These are phyloP conservation scores for Ditula angustiorana DNA, from an alignment of 2,888 invertebrate species.

Conservation along the genomic window DNA sequence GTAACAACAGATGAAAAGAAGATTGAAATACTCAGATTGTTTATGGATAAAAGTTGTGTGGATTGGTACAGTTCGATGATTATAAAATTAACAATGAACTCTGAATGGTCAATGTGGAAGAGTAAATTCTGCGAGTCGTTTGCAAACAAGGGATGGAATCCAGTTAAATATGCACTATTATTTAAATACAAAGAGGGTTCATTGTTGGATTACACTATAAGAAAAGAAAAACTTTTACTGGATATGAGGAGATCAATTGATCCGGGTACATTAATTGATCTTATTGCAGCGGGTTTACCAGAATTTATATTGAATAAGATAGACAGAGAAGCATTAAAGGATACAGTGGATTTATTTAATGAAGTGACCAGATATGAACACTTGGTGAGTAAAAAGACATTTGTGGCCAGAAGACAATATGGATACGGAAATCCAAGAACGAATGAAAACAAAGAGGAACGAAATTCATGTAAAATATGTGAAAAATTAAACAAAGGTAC, in stretches of 20 bases:
- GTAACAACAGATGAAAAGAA: conserved; percentile 19
- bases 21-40: conserved; percentile 26
- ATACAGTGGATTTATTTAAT: conserved; percentile 40
- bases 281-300: conserved; percentile 32
- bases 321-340: conserved; percentile 31
- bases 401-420: conserved; percentile 27
- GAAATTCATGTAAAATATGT: conserved; percentile 34
- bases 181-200: conserved; percentile 50
- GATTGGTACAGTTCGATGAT: conserved; percentile 39
- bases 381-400: conserved; percentile 20
- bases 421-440: conserved; percentile 12
- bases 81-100: conserved; percentile 39
- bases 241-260: conserved; percentile 39
- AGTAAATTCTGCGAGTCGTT: conserved; percentile 46
- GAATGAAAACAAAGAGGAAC: conserved; percentile 26
- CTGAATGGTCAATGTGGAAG: conserved; percentile 46
- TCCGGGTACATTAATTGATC: conserved; percentile 31
- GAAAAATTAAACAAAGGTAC: conserved; percentile 40
- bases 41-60: conserved; percentile 16
- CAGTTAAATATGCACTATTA: conserved; percentile 44
- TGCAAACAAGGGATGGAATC: conserved; percentile 48
- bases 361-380: conserved; percentile 36
- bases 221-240: conserved; percentile 48
- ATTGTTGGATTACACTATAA: conserved; percentile 51
- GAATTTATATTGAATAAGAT: conserved; percentile 38